Evolutionary conservation across 2,888 invertebrate species (phyloP), one percentile per base, ranked within the genome.

Genomic region (Dryobotodes eremita): DNA sequence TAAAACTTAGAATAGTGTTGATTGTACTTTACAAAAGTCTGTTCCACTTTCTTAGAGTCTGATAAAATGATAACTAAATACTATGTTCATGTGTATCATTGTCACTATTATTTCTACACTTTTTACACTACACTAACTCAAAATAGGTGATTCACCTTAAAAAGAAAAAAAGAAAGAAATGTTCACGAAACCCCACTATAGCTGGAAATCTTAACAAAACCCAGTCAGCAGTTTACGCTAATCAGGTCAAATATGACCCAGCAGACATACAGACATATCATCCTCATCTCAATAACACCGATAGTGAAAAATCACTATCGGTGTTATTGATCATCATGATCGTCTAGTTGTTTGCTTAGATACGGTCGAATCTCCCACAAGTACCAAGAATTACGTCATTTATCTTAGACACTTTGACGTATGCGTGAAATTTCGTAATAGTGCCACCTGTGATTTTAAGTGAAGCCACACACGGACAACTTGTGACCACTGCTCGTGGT

Each of bases 351-450:
- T 81, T 81, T 84, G 79, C 26, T 55, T 48, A 71, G 55, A 48
- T 85, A 69, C 75, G 62, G 72, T 36, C 59, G 64, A 84, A 73
- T 79, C 80, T 55, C 75, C 55, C 31, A 55, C 42, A 50, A 81
- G 84, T 84, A 55, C n/a, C 55, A 17, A 31, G 17, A 66, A 46
- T 83, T 84, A 75, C 84, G 70, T 86, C 83, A 83, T 75, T 42
- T 66, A 23, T 71, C 77, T 75, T 26, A 64, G 46, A 71, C 61
- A 66, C 36, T 75, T 75, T 66, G 84, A 68, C 79, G 75, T 79
- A 71, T 79, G 59, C 86, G 79, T 75, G 55, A 86, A 31, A 66
- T 84, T 83, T 84, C 79, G 72, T 83, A 86, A 84, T 23, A 70
- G 5, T 66, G 61, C 42, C 69, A 86, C 62, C 72, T 83, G 84